These are phyloP conservation scores for Dastarcus helophoroides DNA, from an alignment of 2,888 invertebrate species.

Conservation along the genomic window DNA sequence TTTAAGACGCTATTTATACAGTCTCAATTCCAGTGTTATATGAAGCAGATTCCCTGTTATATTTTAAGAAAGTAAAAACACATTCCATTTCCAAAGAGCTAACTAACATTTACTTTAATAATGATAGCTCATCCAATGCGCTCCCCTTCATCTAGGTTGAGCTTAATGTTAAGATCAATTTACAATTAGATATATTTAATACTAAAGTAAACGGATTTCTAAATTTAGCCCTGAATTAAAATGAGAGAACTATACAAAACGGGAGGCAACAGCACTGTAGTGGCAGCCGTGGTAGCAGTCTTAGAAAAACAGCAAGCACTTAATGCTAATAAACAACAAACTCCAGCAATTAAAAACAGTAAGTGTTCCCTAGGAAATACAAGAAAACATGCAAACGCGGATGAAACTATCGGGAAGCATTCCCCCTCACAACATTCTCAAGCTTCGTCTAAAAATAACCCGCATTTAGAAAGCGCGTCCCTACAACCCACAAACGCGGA, in stretches of 20 bases:
- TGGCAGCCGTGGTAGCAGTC: constrained; percentile 46
- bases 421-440: constrained; percentile 9
- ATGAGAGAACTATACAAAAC: constrained; percentile 10
- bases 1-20: no score
- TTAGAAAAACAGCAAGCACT: constrained; percentile 31
- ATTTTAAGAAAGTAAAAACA: no score
- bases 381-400: not conserved
- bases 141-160: no score
- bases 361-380: not conserved
- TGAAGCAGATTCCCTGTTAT: no score
- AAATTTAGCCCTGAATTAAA: no score
- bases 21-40: no score
- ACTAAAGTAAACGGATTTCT: no score
- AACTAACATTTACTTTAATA: no score
- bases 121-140: no score
- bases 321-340: not conserved
- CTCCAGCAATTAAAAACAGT: not conserved
- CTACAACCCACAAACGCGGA: constrained; percentile 29
- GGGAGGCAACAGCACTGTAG: constrained; percentile 40
- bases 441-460: constrained; percentile 23
- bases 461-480: constrained; percentile 15
- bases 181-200: no score
- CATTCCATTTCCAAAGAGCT: no score
- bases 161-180: no score
- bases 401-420: constrained; percentile 4